phyloP scores from a whole-genome alignment of 2,888 invertebrate genomes.

The Malachius bipustulatus region DNA sequence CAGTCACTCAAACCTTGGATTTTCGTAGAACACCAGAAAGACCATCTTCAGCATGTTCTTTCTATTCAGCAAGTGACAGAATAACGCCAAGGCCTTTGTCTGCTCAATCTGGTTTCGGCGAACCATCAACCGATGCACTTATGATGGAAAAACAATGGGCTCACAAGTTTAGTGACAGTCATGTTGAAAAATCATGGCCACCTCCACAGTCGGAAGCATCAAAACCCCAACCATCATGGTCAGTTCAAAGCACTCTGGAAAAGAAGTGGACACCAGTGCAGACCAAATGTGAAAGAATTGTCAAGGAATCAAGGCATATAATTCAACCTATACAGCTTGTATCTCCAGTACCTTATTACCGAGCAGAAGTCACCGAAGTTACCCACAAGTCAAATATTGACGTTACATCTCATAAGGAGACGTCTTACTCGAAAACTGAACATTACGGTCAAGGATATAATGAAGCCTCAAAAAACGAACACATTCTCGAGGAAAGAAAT shows the following conservation, averaged over 20 bases:
- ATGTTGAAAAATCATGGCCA: slow-evolving; percentile 42
- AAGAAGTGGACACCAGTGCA: slow-evolving; percentile 32
- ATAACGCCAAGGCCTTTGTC: slow-evolving; percentile 27
- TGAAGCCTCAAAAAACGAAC: slow-evolving; percentile 17
- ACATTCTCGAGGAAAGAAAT: slow-evolving; percentile 35
- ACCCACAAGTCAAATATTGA: slow-evolving; percentile 33
- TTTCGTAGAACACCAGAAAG: slow-evolving; percentile 16
- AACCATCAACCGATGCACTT: slow-evolving; percentile 48
- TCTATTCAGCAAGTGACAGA: neutral
- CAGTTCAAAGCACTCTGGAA: slow-evolving; percentile 32
- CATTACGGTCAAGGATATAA: slow-evolving; percentile 21
- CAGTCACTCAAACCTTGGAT: neutral
- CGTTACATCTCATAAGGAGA: slow-evolving; percentile 27
- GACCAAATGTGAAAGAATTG: slow-evolving; percentile 21
- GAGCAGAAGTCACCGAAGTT: slow-evolving; percentile 35
- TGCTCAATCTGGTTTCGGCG: slow-evolving; percentile 18
- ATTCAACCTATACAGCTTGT: slow-evolving; percentile 13
- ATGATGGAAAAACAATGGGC: slow-evolving; percentile 60
- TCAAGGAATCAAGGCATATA: slow-evolving; percentile 24
- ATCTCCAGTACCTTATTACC: slow-evolving; percentile 15
- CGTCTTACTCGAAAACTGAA: slow-evolving; percentile 23
- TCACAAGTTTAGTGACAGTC: slow-evolving; percentile 37
- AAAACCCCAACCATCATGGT: slow-evolving; percentile 31
- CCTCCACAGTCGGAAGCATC: slow-evolving; percentile 31
- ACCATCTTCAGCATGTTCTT: slow-evolving; percentile 21